A percentile compares a stretch with the other conserved stretches of the same genome.
Conservation (phyloP, 2,888 invertebrate genomes). For the Augochlorella aurata region DNA sequence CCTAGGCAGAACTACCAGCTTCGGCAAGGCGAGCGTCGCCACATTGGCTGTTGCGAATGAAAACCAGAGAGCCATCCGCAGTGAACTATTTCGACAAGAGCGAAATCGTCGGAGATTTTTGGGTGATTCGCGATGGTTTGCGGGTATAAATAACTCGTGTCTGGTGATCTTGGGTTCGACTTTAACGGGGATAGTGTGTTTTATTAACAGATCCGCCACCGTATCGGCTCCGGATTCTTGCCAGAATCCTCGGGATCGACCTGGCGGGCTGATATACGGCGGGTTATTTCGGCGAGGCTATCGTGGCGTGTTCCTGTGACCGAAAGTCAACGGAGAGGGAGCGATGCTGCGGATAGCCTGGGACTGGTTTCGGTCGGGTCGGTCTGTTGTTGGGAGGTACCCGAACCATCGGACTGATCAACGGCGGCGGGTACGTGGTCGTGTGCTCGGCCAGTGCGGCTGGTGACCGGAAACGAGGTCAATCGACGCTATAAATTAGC, state of each 20-base stretch:
- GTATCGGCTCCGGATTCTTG: neutral
- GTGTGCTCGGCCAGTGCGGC: neutral
- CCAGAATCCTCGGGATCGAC: constrained; percentile 1
- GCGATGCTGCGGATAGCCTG: neutral
- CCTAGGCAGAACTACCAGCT: neutral
- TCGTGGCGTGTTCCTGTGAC: constrained; percentile 7
- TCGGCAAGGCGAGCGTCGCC: too few relatives aligned
- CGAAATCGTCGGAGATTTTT: neutral
- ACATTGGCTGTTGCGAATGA: too few relatives aligned
- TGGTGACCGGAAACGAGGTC: neutral
- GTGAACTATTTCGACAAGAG: neutral
- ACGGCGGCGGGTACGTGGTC: neutral
- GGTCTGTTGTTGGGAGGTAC: neutral
- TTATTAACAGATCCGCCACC: neutral
- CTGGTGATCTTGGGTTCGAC: neutral
- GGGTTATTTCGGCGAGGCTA: neutral
- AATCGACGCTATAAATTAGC: neutral
- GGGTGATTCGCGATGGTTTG: neutral
- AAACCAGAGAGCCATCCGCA: neutral
- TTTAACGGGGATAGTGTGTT: neutral
- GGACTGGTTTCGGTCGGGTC: neutral
- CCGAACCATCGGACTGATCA: neutral
- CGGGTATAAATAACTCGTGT: neutral
- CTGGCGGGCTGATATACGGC: neutral
- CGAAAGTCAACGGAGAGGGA: neutral